Conservation (phyloP, 2,113 vertebrate genomes). For the Pteruthius melanotis region DNA sequence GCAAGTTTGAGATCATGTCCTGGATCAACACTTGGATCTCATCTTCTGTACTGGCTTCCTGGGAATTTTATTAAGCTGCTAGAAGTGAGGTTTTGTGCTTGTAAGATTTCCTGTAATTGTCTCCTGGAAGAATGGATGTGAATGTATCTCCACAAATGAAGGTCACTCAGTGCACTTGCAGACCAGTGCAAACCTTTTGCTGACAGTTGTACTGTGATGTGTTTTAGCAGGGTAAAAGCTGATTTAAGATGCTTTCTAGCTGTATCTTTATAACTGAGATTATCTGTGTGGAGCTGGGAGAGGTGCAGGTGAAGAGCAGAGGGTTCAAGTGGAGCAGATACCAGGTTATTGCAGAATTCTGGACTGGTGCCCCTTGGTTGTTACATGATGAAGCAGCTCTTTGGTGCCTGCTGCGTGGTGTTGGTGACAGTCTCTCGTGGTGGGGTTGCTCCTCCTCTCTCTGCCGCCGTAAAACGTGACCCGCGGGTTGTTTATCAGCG, state of each 20-base stretch:
- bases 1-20: not conserved
- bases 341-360: not conserved
- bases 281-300: not conserved
- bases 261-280: not conserved
- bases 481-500: not conserved
- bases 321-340: not conserved
- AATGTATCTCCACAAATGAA: not conserved
- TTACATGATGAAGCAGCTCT: not conserved
- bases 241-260: not conserved
- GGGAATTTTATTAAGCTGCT: not conserved
- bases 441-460: not conserved
- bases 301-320: not conserved
- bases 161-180: not conserved
- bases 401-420: not conserved
- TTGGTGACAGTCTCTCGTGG: not conserved
- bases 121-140: not conserved
- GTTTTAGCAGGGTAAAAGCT: not conserved
- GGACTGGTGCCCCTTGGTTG: not conserved
- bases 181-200: not conserved
- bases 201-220: not conserved
- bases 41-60: not conserved
- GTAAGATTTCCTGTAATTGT: not conserved
- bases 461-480: accelerated
- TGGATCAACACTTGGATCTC: not conserved
- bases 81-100: not conserved